Percentiles rank a stretch among this genome's conserved stretches.
These are phyloP conservation scores for Calameuta filiformis DNA, from an alignment of 2,888 invertebrate genomes.

Conservation along the genomic window DNA sequence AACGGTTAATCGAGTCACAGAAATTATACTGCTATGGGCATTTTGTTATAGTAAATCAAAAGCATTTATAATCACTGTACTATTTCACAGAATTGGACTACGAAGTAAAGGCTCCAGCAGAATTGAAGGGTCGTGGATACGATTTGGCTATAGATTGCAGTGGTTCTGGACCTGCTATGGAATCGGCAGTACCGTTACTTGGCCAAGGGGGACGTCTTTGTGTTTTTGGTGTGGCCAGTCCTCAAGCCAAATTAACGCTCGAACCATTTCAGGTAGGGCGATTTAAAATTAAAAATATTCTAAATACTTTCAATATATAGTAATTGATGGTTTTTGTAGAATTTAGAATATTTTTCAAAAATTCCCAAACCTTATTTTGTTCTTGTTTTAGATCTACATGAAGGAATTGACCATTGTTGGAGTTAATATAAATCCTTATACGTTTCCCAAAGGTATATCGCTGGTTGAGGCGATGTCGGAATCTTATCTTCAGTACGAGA, in stretches of 20 bases:
- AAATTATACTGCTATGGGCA: too few relatives aligned
- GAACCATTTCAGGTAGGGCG: slow-evolving; percentile 51
- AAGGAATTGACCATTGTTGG: slow-evolving; percentile 76
- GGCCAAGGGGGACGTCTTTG: slow-evolving; percentile 74
- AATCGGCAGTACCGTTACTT: slow-evolving; percentile 71
- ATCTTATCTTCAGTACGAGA: slow-evolving; percentile 72
- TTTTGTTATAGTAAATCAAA: too few relatives aligned
- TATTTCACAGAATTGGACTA: slow-evolving; percentile 72
- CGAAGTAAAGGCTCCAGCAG: slow-evolving; percentile 69
- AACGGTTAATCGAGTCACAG: too few relatives aligned
- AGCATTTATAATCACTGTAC: too few relatives aligned
- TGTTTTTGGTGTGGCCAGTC: slow-evolving; percentile 76
- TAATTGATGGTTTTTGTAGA: background rate
- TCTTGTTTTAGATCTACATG: slow-evolving; percentile 70
- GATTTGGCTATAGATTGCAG: slow-evolving; percentile 80
- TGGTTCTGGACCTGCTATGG: slow-evolving; percentile 77
- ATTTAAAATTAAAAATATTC: background rate
- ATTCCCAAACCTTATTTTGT: background rate
- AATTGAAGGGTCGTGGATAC: slow-evolving; percentile 69
- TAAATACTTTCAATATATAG: background rate
- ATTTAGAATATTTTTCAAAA: slow-evolving; percentile 22
- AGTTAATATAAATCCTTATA: slow-evolving; percentile 76
- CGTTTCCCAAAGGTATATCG: slow-evolving; percentile 74
- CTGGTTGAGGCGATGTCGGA: slow-evolving; percentile 74
- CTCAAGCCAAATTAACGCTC: slow-evolving; percentile 66